These are phyloP conservation scores for Lepus timidus DNA, from an alignment of 2,113 vertebrate genomes.

Conservation along the genomic window DNA sequence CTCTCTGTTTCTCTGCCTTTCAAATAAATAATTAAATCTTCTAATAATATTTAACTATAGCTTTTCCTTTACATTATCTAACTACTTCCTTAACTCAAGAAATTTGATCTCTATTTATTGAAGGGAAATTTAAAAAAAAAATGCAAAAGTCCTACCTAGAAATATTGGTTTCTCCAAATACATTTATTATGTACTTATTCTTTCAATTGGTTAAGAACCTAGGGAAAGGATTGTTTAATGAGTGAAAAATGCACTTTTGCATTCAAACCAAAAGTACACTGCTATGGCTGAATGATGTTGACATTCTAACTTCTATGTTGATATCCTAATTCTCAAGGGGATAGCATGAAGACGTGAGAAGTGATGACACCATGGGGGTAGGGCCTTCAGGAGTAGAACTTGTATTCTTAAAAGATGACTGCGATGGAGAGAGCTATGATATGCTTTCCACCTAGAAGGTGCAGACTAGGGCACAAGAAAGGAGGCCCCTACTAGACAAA, in stretches of 20 bases:
- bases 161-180: background rate
- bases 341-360: background rate
- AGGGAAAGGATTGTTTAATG: background rate
- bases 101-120: background rate
- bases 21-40: no score
- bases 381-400: background rate
- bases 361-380: background rate
- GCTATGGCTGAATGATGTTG: background rate
- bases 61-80: background rate
- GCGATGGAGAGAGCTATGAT: background rate
- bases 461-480: background rate
- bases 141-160: background rate
- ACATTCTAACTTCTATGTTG: background rate
- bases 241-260: background rate
- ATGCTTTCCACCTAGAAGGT: background rate
- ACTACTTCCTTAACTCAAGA: background rate
- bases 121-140: background rate
- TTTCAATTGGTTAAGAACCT: background rate
- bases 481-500: background rate
- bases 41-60: background rate
- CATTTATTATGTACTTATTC: background rate
- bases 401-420: background rate
- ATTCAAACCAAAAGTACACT: background rate
- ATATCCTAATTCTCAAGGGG: background rate
- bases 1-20: no score